phyloP scores from a whole-genome alignment of 2,888 invertebrate species.

The Pterobdella sp. region DNA sequence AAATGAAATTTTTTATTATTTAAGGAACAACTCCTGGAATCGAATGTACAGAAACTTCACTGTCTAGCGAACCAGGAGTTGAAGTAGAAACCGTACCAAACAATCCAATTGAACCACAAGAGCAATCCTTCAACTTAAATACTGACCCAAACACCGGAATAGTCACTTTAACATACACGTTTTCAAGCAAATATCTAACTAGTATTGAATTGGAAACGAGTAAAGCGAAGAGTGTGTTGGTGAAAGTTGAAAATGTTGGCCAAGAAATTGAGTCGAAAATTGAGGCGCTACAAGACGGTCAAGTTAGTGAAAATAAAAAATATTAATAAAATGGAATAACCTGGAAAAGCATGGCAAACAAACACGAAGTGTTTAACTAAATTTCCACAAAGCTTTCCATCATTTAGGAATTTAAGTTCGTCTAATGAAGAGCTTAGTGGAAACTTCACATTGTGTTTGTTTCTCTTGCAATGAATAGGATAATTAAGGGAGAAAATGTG shows the following conservation, averaged over 20 bases:
- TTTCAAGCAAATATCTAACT: not conserved
- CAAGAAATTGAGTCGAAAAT: not conserved
- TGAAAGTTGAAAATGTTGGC: not conserved
- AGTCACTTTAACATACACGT: not conserved
- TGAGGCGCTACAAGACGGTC: not conserved
- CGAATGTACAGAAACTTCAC: conserved; percentile 8
- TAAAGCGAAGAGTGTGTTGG: not conserved
- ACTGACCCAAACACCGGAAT: not conserved
- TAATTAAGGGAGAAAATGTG: too few relatives aligned
- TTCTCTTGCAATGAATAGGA: too few relatives aligned
- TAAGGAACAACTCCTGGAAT: conserved; percentile 12
- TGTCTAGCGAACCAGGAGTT: conserved; percentile 7
- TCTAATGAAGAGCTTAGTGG: too few relatives aligned
- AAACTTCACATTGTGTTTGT: too few relatives aligned
- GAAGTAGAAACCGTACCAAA: not conserved
- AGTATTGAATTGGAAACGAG: conserved; percentile 19
- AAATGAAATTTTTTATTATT: not conserved
- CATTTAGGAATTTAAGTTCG: too few relatives aligned
- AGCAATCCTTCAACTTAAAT: not conserved
- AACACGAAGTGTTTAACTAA: too few relatives aligned
- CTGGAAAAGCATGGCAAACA: too few relatives aligned
- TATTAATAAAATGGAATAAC: too few relatives aligned
- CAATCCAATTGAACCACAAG: not conserved
- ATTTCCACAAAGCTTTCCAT: too few relatives aligned
- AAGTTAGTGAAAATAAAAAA: not conserved